Evolutionary conservation across 1,140 invertebrate genomes (phyloP).

Genomic region (Diabrotica virgifera): DNA sequence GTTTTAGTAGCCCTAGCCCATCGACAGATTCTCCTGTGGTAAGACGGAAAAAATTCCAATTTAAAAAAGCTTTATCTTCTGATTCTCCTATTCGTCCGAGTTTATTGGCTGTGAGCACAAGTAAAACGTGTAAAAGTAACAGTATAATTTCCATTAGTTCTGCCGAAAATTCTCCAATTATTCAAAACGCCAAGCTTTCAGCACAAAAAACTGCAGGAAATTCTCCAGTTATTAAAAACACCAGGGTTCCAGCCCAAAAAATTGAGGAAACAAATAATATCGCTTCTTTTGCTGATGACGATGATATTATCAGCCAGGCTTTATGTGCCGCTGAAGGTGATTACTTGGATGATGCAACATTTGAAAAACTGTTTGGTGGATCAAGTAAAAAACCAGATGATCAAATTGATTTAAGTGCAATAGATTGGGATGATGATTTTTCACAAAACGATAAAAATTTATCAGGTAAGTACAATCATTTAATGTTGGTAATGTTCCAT

Average conservation of each 20-base stretch:
- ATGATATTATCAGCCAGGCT: constrained; percentile 10
- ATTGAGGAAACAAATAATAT: constrained; percentile 4
- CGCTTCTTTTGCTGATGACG: background rate
- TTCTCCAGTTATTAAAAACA: constrained; percentile 5
- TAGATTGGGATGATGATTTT: constrained; percentile 6
- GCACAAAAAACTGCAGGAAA: background rate
- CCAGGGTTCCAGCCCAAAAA: background rate
- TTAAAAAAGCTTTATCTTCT: background rate
- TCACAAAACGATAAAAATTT: background rate
- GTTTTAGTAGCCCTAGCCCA: no score
- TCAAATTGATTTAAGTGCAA: constrained; percentile 12
- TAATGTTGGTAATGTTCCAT: no score
- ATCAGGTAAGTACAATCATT: background rate
- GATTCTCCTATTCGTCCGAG: background rate
- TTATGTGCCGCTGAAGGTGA: constrained; percentile 27
- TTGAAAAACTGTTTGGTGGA: constrained; percentile 31
- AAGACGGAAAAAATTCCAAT: background rate
- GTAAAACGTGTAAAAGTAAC: constrained; percentile 1
- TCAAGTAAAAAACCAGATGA: constrained; percentile 1
- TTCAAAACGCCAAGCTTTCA: background rate
- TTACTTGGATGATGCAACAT: constrained; percentile 39
- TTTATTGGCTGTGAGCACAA: background rate
- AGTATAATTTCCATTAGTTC: constrained; percentile 11
- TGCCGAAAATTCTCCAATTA: constrained; percentile 1
- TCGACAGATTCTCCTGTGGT: no score